phyloP scores from a whole-genome alignment of 2,113 vertebrate genomes.

The Sebastes schlegelii region DNA sequence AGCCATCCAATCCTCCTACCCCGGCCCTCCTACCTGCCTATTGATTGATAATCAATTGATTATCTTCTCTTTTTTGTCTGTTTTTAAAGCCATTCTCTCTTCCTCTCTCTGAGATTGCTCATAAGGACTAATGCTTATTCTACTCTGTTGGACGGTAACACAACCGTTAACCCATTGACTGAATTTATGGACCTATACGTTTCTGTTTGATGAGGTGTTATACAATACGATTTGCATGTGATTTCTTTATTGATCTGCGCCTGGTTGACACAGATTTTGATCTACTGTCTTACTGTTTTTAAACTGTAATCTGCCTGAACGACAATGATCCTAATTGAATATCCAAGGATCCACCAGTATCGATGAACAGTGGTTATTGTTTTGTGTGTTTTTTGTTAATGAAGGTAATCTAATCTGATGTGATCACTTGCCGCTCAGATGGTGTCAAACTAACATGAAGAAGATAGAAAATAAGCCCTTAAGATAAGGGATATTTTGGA shows the following conservation, averaged over 20 bases:
- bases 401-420: slow-evolving; percentile 21
- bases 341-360: slow-evolving; percentile 10
- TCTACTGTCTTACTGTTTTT: slow-evolving; percentile 6
- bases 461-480: neutral
- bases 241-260: slow-evolving; percentile 60
- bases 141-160: neutral
- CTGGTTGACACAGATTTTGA: slow-evolving; percentile 25
- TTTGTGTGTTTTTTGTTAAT: slow-evolving; percentile 14
- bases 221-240: slow-evolving; percentile 53
- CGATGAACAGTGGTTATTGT: slow-evolving; percentile 12
- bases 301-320: slow-evolving; percentile 27
- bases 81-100: slow-evolving; percentile 48
- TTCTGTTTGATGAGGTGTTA: slow-evolving; percentile 49
- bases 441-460: neutral
- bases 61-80: slow-evolving; percentile 64
- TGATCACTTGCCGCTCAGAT: slow-evolving; percentile 15
- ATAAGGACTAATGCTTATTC: slow-evolving; percentile 3
- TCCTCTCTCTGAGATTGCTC: neutral
- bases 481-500: neutral
- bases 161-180: neutral
- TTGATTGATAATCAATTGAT: slow-evolving; percentile 80
- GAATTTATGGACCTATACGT: slow-evolving; percentile 33
- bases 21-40: slow-evolving; percentile 39
- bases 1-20: slow-evolving; percentile 61
- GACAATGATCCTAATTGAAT: slow-evolving; percentile 27